Base-by-base conservation (phyloP, 2,797 vertebrate species). In the Diplodus puntazzo region DNA sequence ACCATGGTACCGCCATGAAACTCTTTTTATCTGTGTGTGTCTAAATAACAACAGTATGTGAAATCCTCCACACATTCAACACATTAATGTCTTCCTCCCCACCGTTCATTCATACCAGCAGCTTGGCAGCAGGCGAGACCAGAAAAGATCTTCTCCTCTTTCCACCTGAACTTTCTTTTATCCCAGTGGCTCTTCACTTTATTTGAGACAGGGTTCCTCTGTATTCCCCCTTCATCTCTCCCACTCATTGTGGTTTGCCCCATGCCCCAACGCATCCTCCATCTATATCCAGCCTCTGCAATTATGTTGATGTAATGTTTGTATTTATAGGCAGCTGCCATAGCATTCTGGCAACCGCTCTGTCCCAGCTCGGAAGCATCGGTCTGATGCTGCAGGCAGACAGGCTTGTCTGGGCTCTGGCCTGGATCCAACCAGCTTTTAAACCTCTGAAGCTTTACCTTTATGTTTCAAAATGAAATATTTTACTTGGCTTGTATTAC, bases 291-390 rank as follows among this genome's bases (percentile, higher is more conserved):
- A 93, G 90, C 90, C 90, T 86, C 92, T 85, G 79, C 94, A 94
- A 92, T 95, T 95, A 95, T 93, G 93, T 92, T 95, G 95, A 92
- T 93, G 92, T 92, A 86, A 95, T 95, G 95, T 96, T 95, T 96
- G 94, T 95, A 95, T 96, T 96, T 96, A 95, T 94, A 95, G 92
- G 88, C 88, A 86, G 92, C 94, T 90, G 91, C 95, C 94, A 83
- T 95, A 95, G 88, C 63, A 68, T 91, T 84, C 92, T 95, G 95
- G 94, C 95, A 93, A 87, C 52, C 5, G 54, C 82, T 67, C 16
- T 66, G 63, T 85, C 81, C 73, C 95, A 95, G 94, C 94, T 95
- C 93, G 90, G 90, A 93, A 85, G 87, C 93, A 92, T 92, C 88
- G 87, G 82, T 71, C 79, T 80, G 46, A 64, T 53, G 45, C 62